Base-by-base conservation (phyloP, 2,797 vertebrate genomes). In the Cuniculus paca region DNA sequence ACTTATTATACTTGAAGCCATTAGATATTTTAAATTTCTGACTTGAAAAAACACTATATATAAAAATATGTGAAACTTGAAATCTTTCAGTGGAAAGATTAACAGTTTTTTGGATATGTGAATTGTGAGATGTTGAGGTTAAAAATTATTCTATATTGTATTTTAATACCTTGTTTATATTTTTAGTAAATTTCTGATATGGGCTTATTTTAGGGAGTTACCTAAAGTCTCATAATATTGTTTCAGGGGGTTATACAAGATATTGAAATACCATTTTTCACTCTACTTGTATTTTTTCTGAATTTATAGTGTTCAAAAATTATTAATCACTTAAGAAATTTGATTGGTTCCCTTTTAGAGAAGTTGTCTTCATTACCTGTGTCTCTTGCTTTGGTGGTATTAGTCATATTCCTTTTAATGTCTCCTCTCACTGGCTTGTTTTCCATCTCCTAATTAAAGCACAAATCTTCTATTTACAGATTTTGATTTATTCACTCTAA, bases 11-110 rank as follows among this genome's bases (percentile, higher is more conserved):
- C 19, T 34, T 85, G 72, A 87, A 22, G 11, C 70, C 22, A 89
- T 28, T 83, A 84, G 28, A 65, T 80, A 84, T 60, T 94, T 96
- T 96, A 72, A 75, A 89, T 96, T 79, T 96, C 14, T 63, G 9
- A 87, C 78, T 96, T 95, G 96, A 60, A 92, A 94, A 95, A 92
- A 54, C 26, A 11, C n/a, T 52, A 7, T 12, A 74, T 89, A 36
- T 91, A n/a, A 81, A 95, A 84, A 36, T 91, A 75, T n/a, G 86
- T 72, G 28, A 83, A 95, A 90, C 12, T 88, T 92, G 80, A 68
- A 94, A 54, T 93, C 7, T 89, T 84, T 95, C 34, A 72, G 5
- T 94, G 39, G 45, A 74, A 34, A 60, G 50, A 80, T 94, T 63
- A 63, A 63, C 20, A 86, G 2, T 42, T 90, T 92, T 93, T 28